These are phyloP conservation scores for Drosophila macrospina DNA, from an alignment of 2,888 invertebrate genomes.

Conservation along the genomic window DNA sequence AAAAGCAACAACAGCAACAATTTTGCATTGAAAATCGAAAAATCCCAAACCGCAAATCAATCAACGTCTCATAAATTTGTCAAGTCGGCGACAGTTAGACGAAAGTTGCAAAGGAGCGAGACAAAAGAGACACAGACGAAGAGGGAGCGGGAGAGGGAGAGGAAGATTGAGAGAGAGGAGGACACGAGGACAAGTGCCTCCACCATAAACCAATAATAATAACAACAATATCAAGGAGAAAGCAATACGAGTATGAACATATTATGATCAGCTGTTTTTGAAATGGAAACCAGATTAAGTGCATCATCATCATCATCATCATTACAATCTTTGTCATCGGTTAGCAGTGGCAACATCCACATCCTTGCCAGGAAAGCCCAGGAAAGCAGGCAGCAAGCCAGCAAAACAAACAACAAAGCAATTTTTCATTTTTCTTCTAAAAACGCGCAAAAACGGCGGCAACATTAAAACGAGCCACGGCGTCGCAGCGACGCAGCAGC, in stretches of 20 bases:
- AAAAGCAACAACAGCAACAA: conserved; percentile 22
- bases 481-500: conserved; percentile 34
- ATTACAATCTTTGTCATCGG: conserved; percentile 42
- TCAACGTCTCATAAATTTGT: conserved; percentile 83
- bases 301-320: conserved; percentile 53
- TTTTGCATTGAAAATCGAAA: conserved; percentile 29
- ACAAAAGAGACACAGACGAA: too few relatives aligned
- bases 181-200: conserved; percentile 6
- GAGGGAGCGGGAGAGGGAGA: not conserved
- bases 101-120: conserved; percentile 30
- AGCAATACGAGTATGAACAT: not conserved
- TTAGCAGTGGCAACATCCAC: conserved; percentile 25
- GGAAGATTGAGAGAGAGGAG: not conserved
- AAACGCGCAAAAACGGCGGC: conserved; percentile 76
- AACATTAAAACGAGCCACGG: conserved; percentile 67
- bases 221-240: not conserved
- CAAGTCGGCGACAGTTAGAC: conserved; percentile 66
- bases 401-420: conserved; percentile 70
- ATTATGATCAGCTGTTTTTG: conserved; percentile 65
- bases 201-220: not conserved
- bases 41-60: conserved; percentile 76
- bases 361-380: conserved; percentile 31
- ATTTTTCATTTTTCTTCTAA: conserved; percentile 80
- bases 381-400: conserved; percentile 36
- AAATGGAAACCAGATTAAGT: conserved; percentile 71